phyloP scores from a whole-genome alignment of 2,797 vertebrate species.

The Varecia variegata region DNA sequence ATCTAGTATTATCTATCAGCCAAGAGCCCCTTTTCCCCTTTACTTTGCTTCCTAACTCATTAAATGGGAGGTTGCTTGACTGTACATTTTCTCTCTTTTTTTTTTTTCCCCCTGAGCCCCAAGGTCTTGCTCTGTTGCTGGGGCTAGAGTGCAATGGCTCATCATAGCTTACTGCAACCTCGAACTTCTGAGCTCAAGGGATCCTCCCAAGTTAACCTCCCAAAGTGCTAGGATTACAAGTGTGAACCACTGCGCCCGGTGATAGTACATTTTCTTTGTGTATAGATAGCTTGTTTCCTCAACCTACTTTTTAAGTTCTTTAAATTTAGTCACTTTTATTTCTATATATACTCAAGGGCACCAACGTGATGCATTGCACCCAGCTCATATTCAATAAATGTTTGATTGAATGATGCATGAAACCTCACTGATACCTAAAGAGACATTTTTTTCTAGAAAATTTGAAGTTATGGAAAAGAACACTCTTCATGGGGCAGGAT shows the following conservation, averaged over 20 bases:
- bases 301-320: neutral
- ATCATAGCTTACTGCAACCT: neutral
- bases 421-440: neutral
- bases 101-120: neutral
- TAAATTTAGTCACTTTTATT: neutral
- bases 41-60: neutral
- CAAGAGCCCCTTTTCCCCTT: neutral
- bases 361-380: neutral
- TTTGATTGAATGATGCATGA: neutral
- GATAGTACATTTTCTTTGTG: neutral
- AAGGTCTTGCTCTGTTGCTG: neutral
- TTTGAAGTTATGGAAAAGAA: neutral
- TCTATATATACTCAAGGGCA: neutral
- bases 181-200: neutral
- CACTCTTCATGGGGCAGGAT: neutral
- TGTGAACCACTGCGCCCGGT: neutral
- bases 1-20: neutral
- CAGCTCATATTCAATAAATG: neutral
- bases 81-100: neutral
- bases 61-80: neutral
- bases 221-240: neutral
- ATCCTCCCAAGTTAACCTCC: neutral
- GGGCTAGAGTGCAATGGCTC: neutral
- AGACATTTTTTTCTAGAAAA: constrained; percentile 15
- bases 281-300: neutral